Evolutionary conservation across 1,140 invertebrate genomes (phyloP), one percentile per base, ranked within the genome.

Genomic region (Diploscapter pachys): DNA sequence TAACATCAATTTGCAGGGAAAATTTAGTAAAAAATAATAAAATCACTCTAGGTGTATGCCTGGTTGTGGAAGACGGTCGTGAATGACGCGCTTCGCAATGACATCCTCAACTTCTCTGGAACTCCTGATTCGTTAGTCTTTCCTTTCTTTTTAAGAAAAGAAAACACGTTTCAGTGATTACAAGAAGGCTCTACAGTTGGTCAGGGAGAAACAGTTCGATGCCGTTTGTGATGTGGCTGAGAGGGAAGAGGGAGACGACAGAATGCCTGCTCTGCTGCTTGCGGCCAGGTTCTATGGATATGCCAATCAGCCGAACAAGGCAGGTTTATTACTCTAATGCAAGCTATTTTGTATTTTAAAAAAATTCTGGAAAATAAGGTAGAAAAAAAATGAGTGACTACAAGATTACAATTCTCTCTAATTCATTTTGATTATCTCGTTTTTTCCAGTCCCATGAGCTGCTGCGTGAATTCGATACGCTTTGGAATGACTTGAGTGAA

Each of bases 51-150:
- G 51, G 66, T 68, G 5, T 68, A 68, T 48, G 48, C 66, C 6
- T 68, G 66, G 66, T 48, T 68, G 6, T 6, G 50, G 11, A 68
- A 68, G 66, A 68, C 66, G n/a, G 66, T 68, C 11, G 66, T 68
- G 11, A 68, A 68, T 48, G 66, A 68, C 57, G 57, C 57, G 52
- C 66, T 50, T 48, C 50, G 66, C 53, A 54, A 11, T 11, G 57
- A 11, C 11, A 0, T 5, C 0, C 48, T 68, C 6, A 55, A 13
- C 31, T 68, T 54, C 8, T 54, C 66, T 5, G 11, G 9, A 68
- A 54, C 11, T 48, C 13, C 13, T 8, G 31, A 31, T 31, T 31
- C 9, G 57, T 59, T 59, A 11, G 31, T 59, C 31, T 59, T 59
- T 31, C 31, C 31, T 64, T 64, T 6, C 63, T 48, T 64, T 64